phyloP scores from a whole-genome alignment of 2,113 vertebrate species.

The Spea bombifrons region DNA sequence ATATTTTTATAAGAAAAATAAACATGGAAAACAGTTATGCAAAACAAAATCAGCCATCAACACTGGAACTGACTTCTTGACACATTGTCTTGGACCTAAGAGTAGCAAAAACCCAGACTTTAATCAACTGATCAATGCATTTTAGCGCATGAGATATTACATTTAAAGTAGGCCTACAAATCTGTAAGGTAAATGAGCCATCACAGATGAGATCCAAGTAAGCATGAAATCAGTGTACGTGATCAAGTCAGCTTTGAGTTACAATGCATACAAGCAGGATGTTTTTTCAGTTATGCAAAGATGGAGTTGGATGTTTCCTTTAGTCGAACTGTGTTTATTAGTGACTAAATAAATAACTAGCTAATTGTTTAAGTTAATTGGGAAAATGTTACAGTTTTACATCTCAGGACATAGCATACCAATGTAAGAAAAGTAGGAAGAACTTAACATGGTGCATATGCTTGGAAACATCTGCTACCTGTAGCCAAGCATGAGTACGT shows the following conservation, averaged over 20 bases:
- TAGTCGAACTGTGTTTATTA: conserved; percentile 32
- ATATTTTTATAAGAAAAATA: conserved; percentile 51
- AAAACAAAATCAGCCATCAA: conserved; percentile 39
- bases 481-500: no score
- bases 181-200: conserved; percentile 38
- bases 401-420: conserved; percentile 12
- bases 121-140: conserved; percentile 13
- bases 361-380: conserved; percentile 34
- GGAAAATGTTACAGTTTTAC: neutral
- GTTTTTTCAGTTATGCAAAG: conserved; percentile 25
- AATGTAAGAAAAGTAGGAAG: conserved; percentile 2
- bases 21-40: conserved; percentile 46
- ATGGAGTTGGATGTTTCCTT: conserved; percentile 27
- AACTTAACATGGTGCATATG: neutral
- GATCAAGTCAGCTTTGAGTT: neutral
- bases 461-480: no score
- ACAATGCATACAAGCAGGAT: conserved; percentile 22
- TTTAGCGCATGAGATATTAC: conserved; percentile 24
- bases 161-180: conserved; percentile 16
- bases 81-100: conserved; percentile 42
- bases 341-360: conserved; percentile 32
- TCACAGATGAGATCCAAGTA: conserved; percentile 39
- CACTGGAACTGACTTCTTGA: conserved; percentile 34
- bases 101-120: conserved; percentile 21
- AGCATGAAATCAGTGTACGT: conserved; percentile 26